These are phyloP conservation scores for Watsonalla cultraria DNA, from an alignment of 2,888 invertebrate genomes.

Conservation along the genomic window DNA sequence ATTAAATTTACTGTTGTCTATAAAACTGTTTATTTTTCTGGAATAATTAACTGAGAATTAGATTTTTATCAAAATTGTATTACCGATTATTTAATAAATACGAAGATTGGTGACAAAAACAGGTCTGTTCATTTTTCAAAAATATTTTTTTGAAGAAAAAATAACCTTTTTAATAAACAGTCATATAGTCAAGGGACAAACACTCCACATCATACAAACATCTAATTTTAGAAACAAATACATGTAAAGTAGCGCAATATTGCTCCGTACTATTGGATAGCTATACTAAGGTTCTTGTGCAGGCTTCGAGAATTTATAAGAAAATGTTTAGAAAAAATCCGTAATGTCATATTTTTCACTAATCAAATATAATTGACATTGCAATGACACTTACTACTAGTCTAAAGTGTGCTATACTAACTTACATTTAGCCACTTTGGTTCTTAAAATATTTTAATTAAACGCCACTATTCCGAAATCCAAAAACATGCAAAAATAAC, in stretches of 20 bases:
- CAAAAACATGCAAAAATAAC: slow-evolving; percentile 49
- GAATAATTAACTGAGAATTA: slow-evolving; percentile 15
- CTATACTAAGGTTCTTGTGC: slow-evolving; percentile 40
- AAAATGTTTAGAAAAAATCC: slow-evolving; percentile 66
- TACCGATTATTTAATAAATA: too few species aligned
- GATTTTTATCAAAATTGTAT: slow-evolving; percentile 18
- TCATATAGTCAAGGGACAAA: slow-evolving; percentile 45
- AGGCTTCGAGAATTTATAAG: slow-evolving; percentile 40
- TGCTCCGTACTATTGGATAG: slow-evolving; percentile 30
- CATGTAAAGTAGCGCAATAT: slow-evolving; percentile 32
- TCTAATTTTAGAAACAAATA: slow-evolving; percentile 44
- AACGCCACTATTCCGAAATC: slow-evolving; percentile 28
- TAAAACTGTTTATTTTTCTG: slow-evolving; percentile 55
- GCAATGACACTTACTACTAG: slow-evolving; percentile 76
- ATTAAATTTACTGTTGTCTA: slow-evolving; percentile 42
- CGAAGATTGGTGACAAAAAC: too few species aligned
- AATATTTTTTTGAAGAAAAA: slow-evolving; percentile 9
- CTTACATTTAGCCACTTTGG: slow-evolving; percentile 66
- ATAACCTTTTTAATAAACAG: slow-evolving; percentile 38
- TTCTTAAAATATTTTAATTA: slow-evolving; percentile 49
- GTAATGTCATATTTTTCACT: slow-evolving; percentile 64
- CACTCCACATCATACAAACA: slow-evolving; percentile 57
- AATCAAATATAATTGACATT: slow-evolving; percentile 78
- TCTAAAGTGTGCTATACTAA: slow-evolving; percentile 72
- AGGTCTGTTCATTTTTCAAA: too few species aligned